Evolutionary conservation across 2,113 vertebrate species (phyloP).

Genomic region (Verasper variegatus): DNA sequence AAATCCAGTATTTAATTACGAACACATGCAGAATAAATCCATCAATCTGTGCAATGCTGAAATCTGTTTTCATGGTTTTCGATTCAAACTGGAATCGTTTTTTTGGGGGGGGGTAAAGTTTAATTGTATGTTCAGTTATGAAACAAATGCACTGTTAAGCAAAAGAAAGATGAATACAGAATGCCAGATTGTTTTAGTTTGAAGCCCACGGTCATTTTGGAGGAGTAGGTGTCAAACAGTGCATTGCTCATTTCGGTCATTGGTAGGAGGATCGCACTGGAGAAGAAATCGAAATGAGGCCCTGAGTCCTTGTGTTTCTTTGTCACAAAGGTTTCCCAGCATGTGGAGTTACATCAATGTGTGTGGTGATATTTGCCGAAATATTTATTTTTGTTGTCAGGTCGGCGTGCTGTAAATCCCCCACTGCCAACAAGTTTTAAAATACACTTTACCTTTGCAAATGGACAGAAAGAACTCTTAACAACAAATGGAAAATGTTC

Average conservation of each 20-base stretch:
- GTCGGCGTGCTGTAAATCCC: slow-evolving; percentile 22
- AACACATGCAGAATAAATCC: slow-evolving; percentile 54
- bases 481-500: slow-evolving; percentile 59
- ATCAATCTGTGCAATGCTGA: slow-evolving; percentile 39
- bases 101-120: background rate
- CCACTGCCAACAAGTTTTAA: background rate
- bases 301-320: slow-evolving; percentile 56
- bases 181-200: slow-evolving; percentile 47
- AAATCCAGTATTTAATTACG: slow-evolving; percentile 56
- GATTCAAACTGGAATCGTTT: slow-evolving; percentile 25
- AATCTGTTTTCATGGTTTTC: slow-evolving; percentile 39
- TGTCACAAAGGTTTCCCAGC: slow-evolving; percentile 50
- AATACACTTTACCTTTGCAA: slow-evolving; percentile 19
- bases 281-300: slow-evolving; percentile 59
- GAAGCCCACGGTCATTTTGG: slow-evolving; percentile 62
- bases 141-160: slow-evolving; percentile 13
- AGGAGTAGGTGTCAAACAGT: slow-evolving; percentile 67
- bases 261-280: slow-evolving; percentile 62
- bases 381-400: slow-evolving; percentile 15
- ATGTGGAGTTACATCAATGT: slow-evolving; percentile 52
- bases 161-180: slow-evolving; percentile 11
- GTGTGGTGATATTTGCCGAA: slow-evolving; percentile 50
- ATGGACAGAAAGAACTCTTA: slow-evolving; percentile 4
- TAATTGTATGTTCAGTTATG: slow-evolving; percentile 8
- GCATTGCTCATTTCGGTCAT: slow-evolving; percentile 54